Percentiles rank a stretch among this genome's conserved stretches.
Evolutionary conservation across 2,888 invertebrate genomes (phyloP).

Genomic region (Sceliomorpha sp.): DNA sequence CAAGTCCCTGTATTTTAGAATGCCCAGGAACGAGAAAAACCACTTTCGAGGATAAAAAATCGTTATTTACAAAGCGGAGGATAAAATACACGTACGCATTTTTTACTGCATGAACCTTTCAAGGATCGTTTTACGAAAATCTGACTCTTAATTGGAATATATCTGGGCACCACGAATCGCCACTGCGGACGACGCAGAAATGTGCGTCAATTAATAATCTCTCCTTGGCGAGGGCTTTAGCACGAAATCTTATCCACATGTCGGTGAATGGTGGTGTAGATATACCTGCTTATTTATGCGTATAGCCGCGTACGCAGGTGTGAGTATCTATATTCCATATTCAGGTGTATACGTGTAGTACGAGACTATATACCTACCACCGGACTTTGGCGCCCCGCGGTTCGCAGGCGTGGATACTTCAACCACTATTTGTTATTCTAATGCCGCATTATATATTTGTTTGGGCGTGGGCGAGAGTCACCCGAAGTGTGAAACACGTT

Average conservation of each 20-base stretch:
- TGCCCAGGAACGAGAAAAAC: too few relatives aligned
- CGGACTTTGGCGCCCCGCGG: conserved; percentile 69
- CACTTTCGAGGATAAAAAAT: too few relatives aligned
- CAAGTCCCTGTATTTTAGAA: too few relatives aligned
- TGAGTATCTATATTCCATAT: conserved; percentile 12
- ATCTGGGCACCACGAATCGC: conserved; percentile 47
- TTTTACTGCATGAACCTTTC: conserved; percentile 24
- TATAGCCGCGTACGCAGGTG: conserved; percentile 26
- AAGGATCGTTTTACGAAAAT: conserved; percentile 51
- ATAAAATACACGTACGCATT: too few relatives aligned
- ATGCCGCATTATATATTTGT: conserved; percentile 77
- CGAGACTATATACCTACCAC: conserved; percentile 33
- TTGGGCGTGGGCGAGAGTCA: conserved; percentile 72
- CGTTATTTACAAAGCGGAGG: too few relatives aligned
- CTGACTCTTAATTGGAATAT: conserved; percentile 51
- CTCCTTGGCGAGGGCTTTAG: conserved; percentile 50
- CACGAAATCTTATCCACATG: conserved; percentile 51
- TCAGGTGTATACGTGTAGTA: conserved; percentile 5
- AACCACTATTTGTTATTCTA: conserved; percentile 79
- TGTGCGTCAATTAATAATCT: conserved; percentile 51
- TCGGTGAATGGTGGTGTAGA: conserved; percentile 49
- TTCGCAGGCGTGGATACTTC: conserved; percentile 74
- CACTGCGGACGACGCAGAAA: conserved; percentile 52
- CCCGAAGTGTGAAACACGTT: conserved; percentile 78
- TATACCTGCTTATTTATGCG: conserved; percentile 56